Conservation (phyloP, 2,888 invertebrate species). For the Nemotelus nigrinus region DNA sequence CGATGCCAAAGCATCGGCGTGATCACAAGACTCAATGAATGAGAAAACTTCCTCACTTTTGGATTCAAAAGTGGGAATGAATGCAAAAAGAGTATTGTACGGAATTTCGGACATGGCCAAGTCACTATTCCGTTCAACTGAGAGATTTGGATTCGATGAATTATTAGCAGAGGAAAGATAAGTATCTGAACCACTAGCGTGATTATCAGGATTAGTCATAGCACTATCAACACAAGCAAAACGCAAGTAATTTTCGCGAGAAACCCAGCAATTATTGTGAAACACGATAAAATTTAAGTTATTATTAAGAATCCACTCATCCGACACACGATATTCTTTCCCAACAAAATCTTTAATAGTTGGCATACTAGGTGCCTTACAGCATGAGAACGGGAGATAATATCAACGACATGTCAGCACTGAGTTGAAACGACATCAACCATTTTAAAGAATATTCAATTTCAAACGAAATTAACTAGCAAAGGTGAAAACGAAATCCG, state of each 20-base stretch:
- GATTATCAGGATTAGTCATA: too few species aligned
- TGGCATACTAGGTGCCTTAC: too few species aligned
- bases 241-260: not conserved
- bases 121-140: too few species aligned
- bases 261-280: too few species aligned
- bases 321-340: not conserved
- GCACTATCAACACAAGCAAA: too few species aligned
- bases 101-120: not conserved
- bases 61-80: not conserved
- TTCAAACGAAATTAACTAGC: too few species aligned
- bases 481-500: too few species aligned
- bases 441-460: too few species aligned
- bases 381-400: too few species aligned
- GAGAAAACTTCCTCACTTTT: slow-evolving; percentile 7
- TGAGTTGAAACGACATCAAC: too few species aligned
- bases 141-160: not conserved
- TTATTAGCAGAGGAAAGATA: not conserved
- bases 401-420: too few species aligned
- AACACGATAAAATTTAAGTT: too few species aligned
- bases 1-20: slow-evolving; percentile 2
- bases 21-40: slow-evolving; percentile 2
- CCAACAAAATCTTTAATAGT: not conserved
- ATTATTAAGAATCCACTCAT: not conserved
- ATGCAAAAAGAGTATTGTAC: not conserved
- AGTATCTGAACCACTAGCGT: not conserved